Evolutionary conservation across 1,140 invertebrate genomes (phyloP).

Genomic region (Polypedilum vanderplanki): DNA sequence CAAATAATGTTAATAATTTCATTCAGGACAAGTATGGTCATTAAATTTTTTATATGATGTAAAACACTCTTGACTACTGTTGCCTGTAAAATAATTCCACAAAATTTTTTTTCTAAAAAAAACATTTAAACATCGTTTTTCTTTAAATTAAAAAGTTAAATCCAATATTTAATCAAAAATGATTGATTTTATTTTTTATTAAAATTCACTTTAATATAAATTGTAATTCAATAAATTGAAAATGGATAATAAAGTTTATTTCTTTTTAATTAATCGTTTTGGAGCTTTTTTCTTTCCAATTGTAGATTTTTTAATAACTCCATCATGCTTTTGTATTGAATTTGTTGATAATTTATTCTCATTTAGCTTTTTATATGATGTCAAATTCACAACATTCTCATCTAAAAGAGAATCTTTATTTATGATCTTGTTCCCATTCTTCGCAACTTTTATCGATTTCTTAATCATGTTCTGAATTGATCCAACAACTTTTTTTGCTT

Average conservation of each 20-base stretch:
- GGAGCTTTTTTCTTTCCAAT: neutral
- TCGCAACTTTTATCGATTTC: neutral
- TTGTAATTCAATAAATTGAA: neutral
- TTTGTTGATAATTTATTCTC: neutral
- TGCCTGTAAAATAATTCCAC: neutral
- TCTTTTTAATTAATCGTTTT: neutral
- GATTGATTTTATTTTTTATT: too few relatives aligned
- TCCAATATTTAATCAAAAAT: too few relatives aligned
- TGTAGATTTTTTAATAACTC: neutral
- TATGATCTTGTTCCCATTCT: neutral
- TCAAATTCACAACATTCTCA: neutral
- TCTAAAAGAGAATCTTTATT: neutral
- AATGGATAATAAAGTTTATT: neutral
- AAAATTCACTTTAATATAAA: too few relatives aligned
- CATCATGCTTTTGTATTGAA: neutral
- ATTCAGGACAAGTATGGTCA: slow-evolving; percentile 69
- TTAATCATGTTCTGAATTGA: neutral
- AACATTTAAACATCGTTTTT: too few relatives aligned
- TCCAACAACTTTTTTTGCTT: neutral
- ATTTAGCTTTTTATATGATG: neutral
- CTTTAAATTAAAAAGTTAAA: too few relatives aligned
- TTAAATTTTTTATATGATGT: slow-evolving; percentile 42
- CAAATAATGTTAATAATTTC: slow-evolving; percentile 88
- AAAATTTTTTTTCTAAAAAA: too few relatives aligned
- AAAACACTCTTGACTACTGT: neutral